These are phyloP conservation scores for Megalurothrips usitatus DNA, from an alignment of 2,888 invertebrate species.

Conservation along the genomic window DNA sequence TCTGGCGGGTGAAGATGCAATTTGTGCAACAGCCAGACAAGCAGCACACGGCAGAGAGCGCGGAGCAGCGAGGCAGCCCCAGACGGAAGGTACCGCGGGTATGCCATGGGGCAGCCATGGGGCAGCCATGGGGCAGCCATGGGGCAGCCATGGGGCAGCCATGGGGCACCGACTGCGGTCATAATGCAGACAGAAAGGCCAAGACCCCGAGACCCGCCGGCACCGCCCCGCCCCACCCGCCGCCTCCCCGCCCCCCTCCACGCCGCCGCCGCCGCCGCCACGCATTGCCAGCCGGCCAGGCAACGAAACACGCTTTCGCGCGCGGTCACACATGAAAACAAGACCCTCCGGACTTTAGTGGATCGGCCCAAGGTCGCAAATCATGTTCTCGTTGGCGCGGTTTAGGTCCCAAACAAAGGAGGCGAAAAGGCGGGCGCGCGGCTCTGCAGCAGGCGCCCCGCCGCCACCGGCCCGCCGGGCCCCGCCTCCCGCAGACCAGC, in stretches of 20 bases:
- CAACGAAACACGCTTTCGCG: slow-evolving; percentile 24
- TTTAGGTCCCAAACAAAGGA: slow-evolving; percentile 9
- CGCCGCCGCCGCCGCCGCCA: not conserved
- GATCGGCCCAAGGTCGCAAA: slow-evolving; percentile 18
- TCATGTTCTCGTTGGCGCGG: slow-evolving; percentile 24
- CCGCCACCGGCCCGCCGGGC: not conserved
- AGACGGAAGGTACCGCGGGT: not conserved
- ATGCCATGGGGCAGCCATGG: not conserved
- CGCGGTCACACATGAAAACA: slow-evolving; percentile 24
- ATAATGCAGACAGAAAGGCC: slow-evolving; percentile 16
- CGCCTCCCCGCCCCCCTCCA: too few species aligned
- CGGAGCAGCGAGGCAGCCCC: not conserved
- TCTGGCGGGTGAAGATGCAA: not conserved
- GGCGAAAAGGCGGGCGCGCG: not conserved
- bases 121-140: not conserved
- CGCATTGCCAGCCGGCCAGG: not conserved
- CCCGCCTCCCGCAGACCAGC: slow-evolving; percentile 6
- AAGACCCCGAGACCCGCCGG: not conserved
- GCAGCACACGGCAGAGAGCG: too few species aligned
- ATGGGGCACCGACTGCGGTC: not conserved
- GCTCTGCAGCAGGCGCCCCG: too few species aligned
- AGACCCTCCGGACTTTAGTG: not conserved
- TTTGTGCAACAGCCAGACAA: not conserved
- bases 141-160: not conserved
- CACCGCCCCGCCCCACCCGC: not conserved